A percentile compares a stretch with the other conserved stretches of the same genome.
These are phyloP conservation scores for Pygmarrhopalites habei DNA, from an alignment of 1,140 invertebrate species.

Conservation along the genomic window DNA sequence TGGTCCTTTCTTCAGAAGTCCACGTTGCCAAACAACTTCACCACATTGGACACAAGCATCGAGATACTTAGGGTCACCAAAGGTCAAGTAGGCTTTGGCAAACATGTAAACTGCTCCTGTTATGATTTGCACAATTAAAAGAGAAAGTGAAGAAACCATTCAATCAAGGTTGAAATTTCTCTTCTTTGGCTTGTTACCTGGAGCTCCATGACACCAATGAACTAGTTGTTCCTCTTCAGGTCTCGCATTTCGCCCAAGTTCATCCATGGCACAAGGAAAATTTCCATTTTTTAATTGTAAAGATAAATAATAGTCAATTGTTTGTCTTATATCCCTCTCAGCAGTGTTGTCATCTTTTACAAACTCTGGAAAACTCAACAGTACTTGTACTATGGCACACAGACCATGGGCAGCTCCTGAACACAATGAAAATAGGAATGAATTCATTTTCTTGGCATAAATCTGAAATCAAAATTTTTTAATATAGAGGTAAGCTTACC, in stretches of 20 bases:
- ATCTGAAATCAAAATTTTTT: neutral
- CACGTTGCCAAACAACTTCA: slow-evolving; percentile 70
- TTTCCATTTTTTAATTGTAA: slow-evolving; percentile 61
- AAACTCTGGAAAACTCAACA: slow-evolving; percentile 58
- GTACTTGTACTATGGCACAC: slow-evolving; percentile 53
- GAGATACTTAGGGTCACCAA: slow-evolving; percentile 66
- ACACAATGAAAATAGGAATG: neutral
- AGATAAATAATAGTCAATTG: slow-evolving; percentile 55
- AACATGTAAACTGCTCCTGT: slow-evolving; percentile 70
- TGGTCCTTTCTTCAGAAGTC: slow-evolving; percentile 71
- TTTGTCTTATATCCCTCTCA: slow-evolving; percentile 50
- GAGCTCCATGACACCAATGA: slow-evolving; percentile 66
- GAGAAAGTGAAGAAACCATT: too few species aligned
- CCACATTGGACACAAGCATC: slow-evolving; percentile 59
- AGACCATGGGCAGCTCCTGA: slow-evolving; percentile 71
- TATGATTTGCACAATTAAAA: too few species aligned
- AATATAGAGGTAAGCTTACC: slow-evolving; percentile 44
- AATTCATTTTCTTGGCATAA: too few species aligned
- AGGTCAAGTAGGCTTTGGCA: slow-evolving; percentile 69
- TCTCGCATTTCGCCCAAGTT: neutral
- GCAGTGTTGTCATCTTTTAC: slow-evolving; percentile 49
- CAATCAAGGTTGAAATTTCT: too few species aligned
- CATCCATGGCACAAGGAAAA: slow-evolving; percentile 58
- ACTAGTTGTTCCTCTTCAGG: neutral
- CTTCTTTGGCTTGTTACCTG: too few species aligned